Conservation (phyloP, 1,140 invertebrate genomes). For the Triops cancriformis region DNA sequence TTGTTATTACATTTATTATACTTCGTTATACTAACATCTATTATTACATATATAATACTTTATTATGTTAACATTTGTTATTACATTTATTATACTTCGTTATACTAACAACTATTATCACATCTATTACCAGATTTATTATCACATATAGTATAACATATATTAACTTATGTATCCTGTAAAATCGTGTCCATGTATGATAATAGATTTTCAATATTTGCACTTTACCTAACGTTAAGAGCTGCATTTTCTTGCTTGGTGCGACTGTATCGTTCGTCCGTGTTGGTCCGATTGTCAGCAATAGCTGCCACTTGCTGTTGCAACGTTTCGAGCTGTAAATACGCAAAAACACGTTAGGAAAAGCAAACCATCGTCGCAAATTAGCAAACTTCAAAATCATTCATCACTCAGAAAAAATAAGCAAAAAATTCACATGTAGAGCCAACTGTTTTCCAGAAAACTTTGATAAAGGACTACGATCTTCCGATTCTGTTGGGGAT, state of each 20-base stretch:
- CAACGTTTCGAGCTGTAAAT: conserved; percentile 69
- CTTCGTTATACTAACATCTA: too few relatives aligned
- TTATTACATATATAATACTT: too few relatives aligned
- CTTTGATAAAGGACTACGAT: neutral
- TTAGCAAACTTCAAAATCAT: neutral
- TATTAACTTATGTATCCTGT: conserved; percentile 76
- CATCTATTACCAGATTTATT: too few relatives aligned
- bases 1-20: too few relatives aligned
- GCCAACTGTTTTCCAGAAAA: neutral
- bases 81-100: too few relatives aligned
- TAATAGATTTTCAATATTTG: neutral
- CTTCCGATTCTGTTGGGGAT: neutral
- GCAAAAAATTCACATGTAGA: neutral
- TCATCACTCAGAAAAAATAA: neutral
- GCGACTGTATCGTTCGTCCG: conserved; percentile 73
- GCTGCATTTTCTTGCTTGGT: conserved; percentile 85
- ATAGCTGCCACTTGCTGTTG: conserved; percentile 81
- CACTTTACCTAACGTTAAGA: conserved; percentile 56
- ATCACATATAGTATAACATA: too few relatives aligned
- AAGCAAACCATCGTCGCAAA: neutral
- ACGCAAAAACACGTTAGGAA: conserved; percentile 27
- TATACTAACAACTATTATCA: too few relatives aligned
- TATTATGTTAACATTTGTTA: too few relatives aligned
- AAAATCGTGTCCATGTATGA: conserved; percentile 18
- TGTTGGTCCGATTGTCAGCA: conserved; percentile 70